A percentile compares a stretch with the other conserved stretches of the same genome.
These are phyloP conservation scores for Cyprinodon diabolis DNA, from an alignment of 2,797 vertebrate genomes.

Conservation along the genomic window DNA sequence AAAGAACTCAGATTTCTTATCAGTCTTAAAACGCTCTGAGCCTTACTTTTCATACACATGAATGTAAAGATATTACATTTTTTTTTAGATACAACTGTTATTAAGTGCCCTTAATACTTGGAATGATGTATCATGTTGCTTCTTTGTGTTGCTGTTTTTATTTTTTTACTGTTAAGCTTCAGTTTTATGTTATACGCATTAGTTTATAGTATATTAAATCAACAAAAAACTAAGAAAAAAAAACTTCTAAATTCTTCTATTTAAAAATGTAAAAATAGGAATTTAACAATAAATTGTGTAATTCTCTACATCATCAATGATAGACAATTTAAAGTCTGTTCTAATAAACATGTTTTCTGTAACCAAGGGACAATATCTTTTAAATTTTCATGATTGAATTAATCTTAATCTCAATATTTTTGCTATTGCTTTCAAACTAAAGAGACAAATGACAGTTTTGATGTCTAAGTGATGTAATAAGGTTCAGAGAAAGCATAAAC, in stretches of 20 bases:
- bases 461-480: not conserved
- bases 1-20: constrained; percentile 16
- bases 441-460: not conserved
- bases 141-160: not conserved
- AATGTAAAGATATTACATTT: not conserved
- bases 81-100: not conserved
- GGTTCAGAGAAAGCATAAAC: not conserved
- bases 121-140: not conserved
- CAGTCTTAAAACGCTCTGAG: too few species aligned
- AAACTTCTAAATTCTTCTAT: too few species aligned
- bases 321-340: too few species aligned
- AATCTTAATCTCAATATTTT: not conserved
- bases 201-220: not conserved
- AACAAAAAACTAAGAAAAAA: too few species aligned
- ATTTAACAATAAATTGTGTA: too few species aligned
- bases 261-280: too few species aligned
- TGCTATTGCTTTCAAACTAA: not conserved
- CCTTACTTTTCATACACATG: not conserved
- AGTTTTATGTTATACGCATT: not conserved
- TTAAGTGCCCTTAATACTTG: not conserved
- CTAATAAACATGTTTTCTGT: not conserved
- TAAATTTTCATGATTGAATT: not conserved
- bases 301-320: too few species aligned
- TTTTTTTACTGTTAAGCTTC: not conserved
- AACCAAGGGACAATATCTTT: not conserved